These are phyloP conservation scores for Scomber scombrus DNA, from an alignment of 2,113 vertebrate species.

Conservation along the genomic window DNA sequence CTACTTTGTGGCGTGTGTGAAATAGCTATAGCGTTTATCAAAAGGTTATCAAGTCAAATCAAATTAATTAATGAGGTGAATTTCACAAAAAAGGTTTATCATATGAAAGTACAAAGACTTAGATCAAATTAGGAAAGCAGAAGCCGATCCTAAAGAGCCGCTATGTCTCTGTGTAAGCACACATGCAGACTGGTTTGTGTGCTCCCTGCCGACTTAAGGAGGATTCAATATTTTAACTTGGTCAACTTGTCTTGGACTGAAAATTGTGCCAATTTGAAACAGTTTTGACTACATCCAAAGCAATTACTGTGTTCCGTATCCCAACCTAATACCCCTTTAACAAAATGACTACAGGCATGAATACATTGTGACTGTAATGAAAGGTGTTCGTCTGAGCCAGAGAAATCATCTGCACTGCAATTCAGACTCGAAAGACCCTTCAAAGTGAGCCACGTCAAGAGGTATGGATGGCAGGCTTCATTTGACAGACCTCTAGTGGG, in stretches of 20 bases:
- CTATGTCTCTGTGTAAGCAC: neutral
- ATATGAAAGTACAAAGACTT: slow-evolving; percentile 4
- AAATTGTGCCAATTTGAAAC: slow-evolving; percentile 34
- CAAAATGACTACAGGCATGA: slow-evolving; percentile 63
- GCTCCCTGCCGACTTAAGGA: slow-evolving; percentile 22
- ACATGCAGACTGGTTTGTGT: slow-evolving; percentile 9
- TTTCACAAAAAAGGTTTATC: neutral
- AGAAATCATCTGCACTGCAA: slow-evolving; percentile 46
- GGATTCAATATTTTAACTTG: slow-evolving; percentile 50
- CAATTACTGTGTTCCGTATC: slow-evolving; percentile 49
- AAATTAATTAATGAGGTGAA: slow-evolving; percentile 10
- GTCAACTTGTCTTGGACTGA: slow-evolving; percentile 26
- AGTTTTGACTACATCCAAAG: slow-evolving; percentile 53
- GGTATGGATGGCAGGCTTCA: slow-evolving; percentile 82
- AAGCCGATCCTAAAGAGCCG: neutral
- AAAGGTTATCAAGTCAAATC: slow-evolving; percentile 11
- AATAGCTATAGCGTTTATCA: slow-evolving; percentile 9
- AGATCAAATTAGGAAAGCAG: neutral
- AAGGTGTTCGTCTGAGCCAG: slow-evolving; percentile 45
- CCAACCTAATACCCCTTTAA: slow-evolving; percentile 48
- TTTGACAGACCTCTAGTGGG: slow-evolving; percentile 61
- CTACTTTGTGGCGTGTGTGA: slow-evolving; percentile 4
- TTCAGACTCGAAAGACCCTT: slow-evolving; percentile 80
- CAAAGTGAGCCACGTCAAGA: slow-evolving; percentile 84
- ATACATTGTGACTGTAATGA: slow-evolving; percentile 55